phyloP scores from a whole-genome alignment of 2,888 invertebrate genomes.

The Tridacna gigas region DNA sequence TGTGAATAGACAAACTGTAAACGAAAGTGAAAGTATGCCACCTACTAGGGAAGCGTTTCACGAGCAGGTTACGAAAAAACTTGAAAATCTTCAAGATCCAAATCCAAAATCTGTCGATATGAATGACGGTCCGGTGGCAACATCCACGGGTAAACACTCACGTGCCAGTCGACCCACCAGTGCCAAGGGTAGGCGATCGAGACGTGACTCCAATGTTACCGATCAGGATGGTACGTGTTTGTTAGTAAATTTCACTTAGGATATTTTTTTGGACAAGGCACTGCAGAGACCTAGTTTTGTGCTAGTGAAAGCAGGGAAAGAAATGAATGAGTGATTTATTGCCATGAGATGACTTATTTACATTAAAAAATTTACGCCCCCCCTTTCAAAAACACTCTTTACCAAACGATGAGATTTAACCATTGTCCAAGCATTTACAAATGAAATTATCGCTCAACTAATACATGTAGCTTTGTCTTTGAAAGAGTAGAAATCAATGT shows the following conservation, averaged over 20 bases:
- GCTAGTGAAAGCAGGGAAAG: too few species aligned
- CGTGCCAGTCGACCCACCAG: conserved; percentile 60
- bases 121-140: conserved; percentile 56
- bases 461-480: too few species aligned
- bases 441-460: too few species aligned
- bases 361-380: neutral
- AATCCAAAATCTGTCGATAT: conserved; percentile 19
- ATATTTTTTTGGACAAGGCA: too few species aligned
- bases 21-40: conserved; percentile 16
- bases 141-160: conserved; percentile 58
- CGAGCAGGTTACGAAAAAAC: conserved; percentile 53
- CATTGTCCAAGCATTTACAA: too few species aligned
- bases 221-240: conserved; percentile 56
- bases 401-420: too few species aligned
- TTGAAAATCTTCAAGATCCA: conserved; percentile 47
- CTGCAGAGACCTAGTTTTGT: too few species aligned
- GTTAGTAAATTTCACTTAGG: too few species aligned
- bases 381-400: neutral
- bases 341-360: neutral
- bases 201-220: conserved; percentile 49
- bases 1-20: conserved; percentile 9
- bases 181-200: conserved; percentile 37
- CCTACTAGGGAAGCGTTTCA: conserved; percentile 47
- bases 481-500: neutral
- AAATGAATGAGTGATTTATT: too few species aligned